A percentile compares a stretch with the other conserved stretches of the same genome.
These are phyloP conservation scores for Megaceryle maxima DNA, from an alignment of 2,113 vertebrate genomes.

Conservation along the genomic window DNA sequence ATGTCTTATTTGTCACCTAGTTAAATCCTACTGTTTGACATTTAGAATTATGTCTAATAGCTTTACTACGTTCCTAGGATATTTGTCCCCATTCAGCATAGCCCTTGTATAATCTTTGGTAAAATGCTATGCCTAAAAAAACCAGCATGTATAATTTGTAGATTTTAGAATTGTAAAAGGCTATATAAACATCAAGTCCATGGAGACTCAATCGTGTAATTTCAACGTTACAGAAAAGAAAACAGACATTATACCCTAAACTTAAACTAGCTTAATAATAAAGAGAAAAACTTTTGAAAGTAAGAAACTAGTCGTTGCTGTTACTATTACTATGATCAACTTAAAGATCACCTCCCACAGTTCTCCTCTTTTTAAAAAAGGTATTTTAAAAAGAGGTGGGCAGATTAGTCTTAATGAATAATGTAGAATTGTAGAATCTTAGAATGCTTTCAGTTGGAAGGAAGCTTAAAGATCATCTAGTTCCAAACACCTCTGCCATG, in stretches of 20 bases:
- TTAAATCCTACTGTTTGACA: constrained; percentile 49
- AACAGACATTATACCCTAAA: background rate
- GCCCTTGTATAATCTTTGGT: background rate
- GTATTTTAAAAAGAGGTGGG: background rate
- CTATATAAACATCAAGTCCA: background rate
- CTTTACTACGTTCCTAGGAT: background rate
- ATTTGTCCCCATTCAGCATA: background rate
- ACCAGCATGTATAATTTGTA: background rate
- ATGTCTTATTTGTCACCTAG: constrained; percentile 26
- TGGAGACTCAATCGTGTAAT: background rate
- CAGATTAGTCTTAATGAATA: background rate
- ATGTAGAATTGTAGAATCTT: too few species aligned
- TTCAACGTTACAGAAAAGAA: constrained; percentile 13
- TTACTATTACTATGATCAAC: background rate
- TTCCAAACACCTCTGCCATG: too few species aligned
- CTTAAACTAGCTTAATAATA: background rate
- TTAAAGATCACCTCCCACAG: background rate
- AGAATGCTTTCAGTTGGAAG: too few species aligned
- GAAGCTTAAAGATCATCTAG: too few species aligned
- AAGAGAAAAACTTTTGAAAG: background rate
- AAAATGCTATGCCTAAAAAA: background rate
- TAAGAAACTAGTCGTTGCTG: background rate
- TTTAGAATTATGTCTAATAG: constrained; percentile 24
- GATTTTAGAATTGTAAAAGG: background rate
- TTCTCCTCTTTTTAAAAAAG: background rate